Evolutionary conservation across 2,888 invertebrate genomes (phyloP), one percentile per base, ranked within the genome.

Genomic region (Epiblema foenella): DNA sequence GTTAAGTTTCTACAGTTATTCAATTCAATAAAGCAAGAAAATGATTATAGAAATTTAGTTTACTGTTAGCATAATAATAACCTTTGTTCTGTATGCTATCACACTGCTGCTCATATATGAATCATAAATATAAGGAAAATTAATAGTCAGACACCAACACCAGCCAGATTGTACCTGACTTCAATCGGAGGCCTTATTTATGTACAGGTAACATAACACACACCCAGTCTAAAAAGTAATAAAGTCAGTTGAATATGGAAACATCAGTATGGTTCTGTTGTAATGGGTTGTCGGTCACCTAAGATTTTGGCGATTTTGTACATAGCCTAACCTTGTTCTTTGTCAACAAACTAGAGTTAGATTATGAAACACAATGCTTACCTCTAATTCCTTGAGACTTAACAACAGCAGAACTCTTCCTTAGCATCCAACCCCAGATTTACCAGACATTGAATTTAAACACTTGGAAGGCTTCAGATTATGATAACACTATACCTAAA

Each of bases 391-490:
- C 89, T 85, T 83, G 81, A 83, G 83, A 86, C 84, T 85, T 86
- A 78, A 78, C 77, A 79, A 75, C 85, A 83, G 76, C 81, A 84
- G 86, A 88, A 89, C 87, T 87, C 90, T 88, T 88, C 88, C 86
- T n/a, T 83, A 89, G 89, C 86, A 89, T 89, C 89, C 87, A 90
- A 90, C 89, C 92, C 90, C 89, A 89, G 90, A 87, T 88, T 89
- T 85, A 82, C 78, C 77, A 83, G 84, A 89, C 89, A 90, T 89
- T 87, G 92, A 92, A 93, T 91, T 90, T 85, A 87, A 91, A 89
- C 87, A 91, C 91, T 89, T 87, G 89, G 90, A 93, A 93, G 93
- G 93, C 93, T 93, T 93, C 93, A 92, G 93, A 93, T 91, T 89
- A 91, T 91, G 86, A 88, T 93, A 92, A 93, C 91, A 93, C 93